A percentile compares a stretch with the other conserved stretches of the same genome.
These are phyloP conservation scores for Rhizomys pruinosus DNA, from an alignment of 2,113 vertebrate species.

Conservation along the genomic window DNA sequence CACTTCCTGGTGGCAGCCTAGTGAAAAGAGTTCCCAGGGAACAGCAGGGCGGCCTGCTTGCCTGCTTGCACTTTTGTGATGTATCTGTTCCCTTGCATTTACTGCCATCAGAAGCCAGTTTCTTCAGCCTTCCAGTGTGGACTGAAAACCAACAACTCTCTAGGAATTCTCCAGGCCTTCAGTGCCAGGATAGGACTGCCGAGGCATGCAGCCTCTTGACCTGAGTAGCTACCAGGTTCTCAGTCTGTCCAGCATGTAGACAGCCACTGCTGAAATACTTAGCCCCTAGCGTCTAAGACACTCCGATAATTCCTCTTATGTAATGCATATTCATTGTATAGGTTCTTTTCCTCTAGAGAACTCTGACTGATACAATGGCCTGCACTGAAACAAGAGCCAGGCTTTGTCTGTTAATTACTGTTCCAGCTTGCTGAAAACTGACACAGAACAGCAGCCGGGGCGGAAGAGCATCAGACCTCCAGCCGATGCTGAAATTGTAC, in stretches of 20 bases:
- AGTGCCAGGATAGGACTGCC: not conserved
- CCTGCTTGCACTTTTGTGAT: not conserved
- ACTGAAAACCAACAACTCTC: too few relatives aligned
- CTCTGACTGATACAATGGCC: not conserved
- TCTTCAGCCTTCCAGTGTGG: not conserved
- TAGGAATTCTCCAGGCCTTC: not conserved
- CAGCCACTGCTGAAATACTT: too few relatives aligned
- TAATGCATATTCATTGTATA: not conserved
- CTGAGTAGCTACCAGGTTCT: not conserved
- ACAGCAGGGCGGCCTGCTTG: not conserved
- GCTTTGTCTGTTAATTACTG: not conserved
- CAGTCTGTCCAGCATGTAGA: not conserved
- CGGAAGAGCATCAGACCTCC: not conserved
- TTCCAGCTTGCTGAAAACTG: constrained; percentile 17
- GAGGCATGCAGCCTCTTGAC: not conserved
- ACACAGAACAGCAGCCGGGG: not conserved
- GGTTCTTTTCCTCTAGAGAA: not conserved
- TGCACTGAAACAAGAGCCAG: not conserved
- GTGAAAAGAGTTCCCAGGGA: not conserved
- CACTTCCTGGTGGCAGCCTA: not conserved
- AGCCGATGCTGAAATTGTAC: not conserved
- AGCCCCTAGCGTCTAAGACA: not conserved
- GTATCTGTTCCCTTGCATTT: not conserved
- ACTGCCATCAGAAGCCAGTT: not conserved
- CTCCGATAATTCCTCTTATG: not conserved